phyloP scores from a whole-genome alignment of 1,140 invertebrate species.

The Triops longicaudatus region DNA sequence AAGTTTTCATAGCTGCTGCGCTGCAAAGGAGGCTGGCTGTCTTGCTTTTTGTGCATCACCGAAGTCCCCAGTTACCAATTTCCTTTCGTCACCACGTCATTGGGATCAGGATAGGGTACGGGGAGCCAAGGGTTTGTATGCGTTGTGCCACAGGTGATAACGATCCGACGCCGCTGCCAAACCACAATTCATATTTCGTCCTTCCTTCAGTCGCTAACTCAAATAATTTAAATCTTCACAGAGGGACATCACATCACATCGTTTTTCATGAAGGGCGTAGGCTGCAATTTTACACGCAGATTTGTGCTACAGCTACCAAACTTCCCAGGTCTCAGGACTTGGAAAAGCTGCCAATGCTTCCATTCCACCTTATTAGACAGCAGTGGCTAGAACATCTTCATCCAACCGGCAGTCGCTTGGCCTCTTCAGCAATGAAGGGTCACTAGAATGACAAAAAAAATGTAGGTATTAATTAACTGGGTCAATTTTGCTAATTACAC shows the following conservation, averaged over 20 bases:
- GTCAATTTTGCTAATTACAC: background rate
- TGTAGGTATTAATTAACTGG: background rate
- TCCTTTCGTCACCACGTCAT: background rate
- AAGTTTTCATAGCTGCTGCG: background rate
- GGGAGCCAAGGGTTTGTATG: background rate
- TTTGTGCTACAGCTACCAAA: background rate
- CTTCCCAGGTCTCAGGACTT: background rate
- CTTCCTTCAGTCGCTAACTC: background rate
- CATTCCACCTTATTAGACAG: background rate
- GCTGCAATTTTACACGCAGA: background rate
- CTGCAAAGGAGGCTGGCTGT: background rate
- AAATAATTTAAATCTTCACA: conserved; percentile 7
- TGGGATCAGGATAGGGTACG: background rate
- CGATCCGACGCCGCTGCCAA: background rate
- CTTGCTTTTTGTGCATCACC: background rate
- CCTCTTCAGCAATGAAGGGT: background rate
- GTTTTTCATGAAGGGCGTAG: background rate
- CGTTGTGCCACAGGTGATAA: background rate
- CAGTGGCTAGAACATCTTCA: conserved; percentile 8
- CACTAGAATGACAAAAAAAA: background rate
- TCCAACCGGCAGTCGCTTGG: conserved; percentile 4
- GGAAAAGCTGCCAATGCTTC: background rate
- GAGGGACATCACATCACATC: conserved; percentile 1
- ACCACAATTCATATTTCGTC: background rate
- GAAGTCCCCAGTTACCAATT: background rate